Percentiles rank a stretch among this genome's conserved stretches.
These are phyloP conservation scores for Orussus abietinus DNA, from an alignment of 1,140 invertebrate genomes.

Conservation along the genomic window DNA sequence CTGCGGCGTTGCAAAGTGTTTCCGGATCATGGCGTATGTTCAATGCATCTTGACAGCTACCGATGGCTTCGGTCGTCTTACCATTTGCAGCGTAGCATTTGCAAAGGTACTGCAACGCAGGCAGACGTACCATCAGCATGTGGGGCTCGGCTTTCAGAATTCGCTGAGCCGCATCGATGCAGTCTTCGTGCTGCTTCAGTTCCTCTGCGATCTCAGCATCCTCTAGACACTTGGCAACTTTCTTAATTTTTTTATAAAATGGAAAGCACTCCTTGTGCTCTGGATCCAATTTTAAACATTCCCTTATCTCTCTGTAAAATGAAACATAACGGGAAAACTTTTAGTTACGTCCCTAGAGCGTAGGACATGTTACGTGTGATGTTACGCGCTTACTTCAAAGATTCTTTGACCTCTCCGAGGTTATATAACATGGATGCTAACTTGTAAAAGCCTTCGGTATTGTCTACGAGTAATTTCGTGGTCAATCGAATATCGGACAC, in stretches of 20 bases:
- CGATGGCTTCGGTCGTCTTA: constrained; percentile 62
- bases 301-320: constrained; percentile 78
- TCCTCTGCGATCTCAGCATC: constrained; percentile 70
- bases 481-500: constrained; percentile 87
- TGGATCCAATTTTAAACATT: constrained; percentile 96
- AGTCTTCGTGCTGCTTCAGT: constrained; percentile 68
- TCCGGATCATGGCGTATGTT: constrained; percentile 73
- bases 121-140: constrained; percentile 68
- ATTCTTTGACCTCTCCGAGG: constrained; percentile 87
- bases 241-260: constrained; percentile 97
- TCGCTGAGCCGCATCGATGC: constrained; percentile 70
- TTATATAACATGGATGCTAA: constrained; percentile 82
- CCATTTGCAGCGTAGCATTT: constrained; percentile 60
- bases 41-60: constrained; percentile 77
- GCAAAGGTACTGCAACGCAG: constrained; percentile 72
- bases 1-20: constrained; percentile 85
- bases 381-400: constrained; percentile 80
- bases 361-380: no score
- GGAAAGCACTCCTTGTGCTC: constrained; percentile 94
- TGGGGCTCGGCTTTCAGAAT: constrained; percentile 67
- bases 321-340: no score
- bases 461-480: constrained; percentile 87
- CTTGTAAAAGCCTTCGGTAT: constrained; percentile 83
- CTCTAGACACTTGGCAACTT: constrained; percentile 82
- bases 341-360: no score